Base-by-base conservation (phyloP, 2,113 vertebrate genomes). In the Dendrocopos noguchii region DNA sequence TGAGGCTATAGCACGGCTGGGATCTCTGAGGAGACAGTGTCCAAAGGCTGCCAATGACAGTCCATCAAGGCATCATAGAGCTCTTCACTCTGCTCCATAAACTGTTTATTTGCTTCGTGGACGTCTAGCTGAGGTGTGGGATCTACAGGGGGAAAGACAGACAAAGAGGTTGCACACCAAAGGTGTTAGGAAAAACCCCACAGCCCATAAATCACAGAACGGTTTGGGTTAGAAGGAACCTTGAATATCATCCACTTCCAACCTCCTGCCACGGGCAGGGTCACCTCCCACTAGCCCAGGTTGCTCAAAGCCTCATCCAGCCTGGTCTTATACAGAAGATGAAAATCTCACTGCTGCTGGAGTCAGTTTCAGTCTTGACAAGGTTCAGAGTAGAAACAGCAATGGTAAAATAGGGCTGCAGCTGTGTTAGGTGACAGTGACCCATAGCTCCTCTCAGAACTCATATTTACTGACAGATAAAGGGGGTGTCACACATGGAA, bases 21-120 rank as follows among this genome's bases (percentile, higher is more conserved):
- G 90, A 98, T 98, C 96, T 95, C 98, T 92, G 94, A 98, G 6
- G 93, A 98, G 64, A 95, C 98, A 3, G 97, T 97, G 86, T 99
- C 98, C 79, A 98, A 96, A 17, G 98, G 98, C 96, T 98, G 98
- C 98, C 98, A 99, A 57, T 98, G 98, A 93, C 98, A 98, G 68
- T 98, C 98, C 91, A 99, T 99, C 60, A 99, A 95, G 15, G 99
- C 98, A 4, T 99, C 98, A 0, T 99, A 99, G 42, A 99, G 97
- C 88, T 99, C 99, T 93, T 99, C 99, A 2, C 99, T 99, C 90
- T 98, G 97, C 55, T 99, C 98, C 98, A 99, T 99, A 95, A 98
- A 99, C 88, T 97, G 98, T 71, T 97, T 98, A 92, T 99, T 99
- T 29, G 98, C 98, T 94, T 99, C 99, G 0, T 96, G 92, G 82